Percentiles rank a stretch among this genome's conserved stretches.
phyloP scores from a whole-genome alignment of 2,113 vertebrate genomes.

The Etheostoma spectabile region DNA sequence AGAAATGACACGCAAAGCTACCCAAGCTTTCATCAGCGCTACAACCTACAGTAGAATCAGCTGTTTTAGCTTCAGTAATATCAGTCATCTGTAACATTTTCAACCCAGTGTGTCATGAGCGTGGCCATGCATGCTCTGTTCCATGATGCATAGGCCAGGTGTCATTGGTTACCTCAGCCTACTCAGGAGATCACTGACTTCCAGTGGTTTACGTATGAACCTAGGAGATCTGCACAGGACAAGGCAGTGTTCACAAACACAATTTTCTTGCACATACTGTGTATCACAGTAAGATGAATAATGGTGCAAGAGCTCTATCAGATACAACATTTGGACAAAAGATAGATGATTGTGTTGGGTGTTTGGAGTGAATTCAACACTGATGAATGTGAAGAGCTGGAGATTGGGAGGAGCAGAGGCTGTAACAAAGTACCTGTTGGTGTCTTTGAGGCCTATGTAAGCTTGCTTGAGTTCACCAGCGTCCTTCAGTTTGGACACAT shows the following conservation, averaged over 20 bases:
- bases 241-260: slow-evolving; percentile 67
- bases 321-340: background rate
- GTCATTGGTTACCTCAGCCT: slow-evolving; percentile 84
- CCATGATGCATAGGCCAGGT: slow-evolving; percentile 66
- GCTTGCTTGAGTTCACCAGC: slow-evolving; percentile 96
- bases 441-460: slow-evolving; percentile 96
- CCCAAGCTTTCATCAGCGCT: slow-evolving; percentile 36
- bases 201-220: slow-evolving; percentile 79
- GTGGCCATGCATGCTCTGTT: slow-evolving; percentile 68
- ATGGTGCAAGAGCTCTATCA: background rate
- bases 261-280: background rate
- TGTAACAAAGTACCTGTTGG: slow-evolving; percentile 86
- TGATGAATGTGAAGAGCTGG: background rate
- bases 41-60: slow-evolving; percentile 13
- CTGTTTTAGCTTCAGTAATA: slow-evolving; percentile 8
- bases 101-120: slow-evolving; percentile 24
- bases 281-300: background rate
- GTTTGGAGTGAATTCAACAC: background rate
- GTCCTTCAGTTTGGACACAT: slow-evolving; percentile 96
- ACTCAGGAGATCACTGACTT: slow-evolving; percentile 83
- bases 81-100: background rate
- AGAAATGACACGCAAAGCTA: slow-evolving; percentile 27
- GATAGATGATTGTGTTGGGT: fast-evolving
- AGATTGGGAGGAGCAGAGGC: background rate
- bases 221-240: slow-evolving; percentile 83